Conservation (phyloP, 2,113 vertebrate species). For the Albula goreensis region DNA sequence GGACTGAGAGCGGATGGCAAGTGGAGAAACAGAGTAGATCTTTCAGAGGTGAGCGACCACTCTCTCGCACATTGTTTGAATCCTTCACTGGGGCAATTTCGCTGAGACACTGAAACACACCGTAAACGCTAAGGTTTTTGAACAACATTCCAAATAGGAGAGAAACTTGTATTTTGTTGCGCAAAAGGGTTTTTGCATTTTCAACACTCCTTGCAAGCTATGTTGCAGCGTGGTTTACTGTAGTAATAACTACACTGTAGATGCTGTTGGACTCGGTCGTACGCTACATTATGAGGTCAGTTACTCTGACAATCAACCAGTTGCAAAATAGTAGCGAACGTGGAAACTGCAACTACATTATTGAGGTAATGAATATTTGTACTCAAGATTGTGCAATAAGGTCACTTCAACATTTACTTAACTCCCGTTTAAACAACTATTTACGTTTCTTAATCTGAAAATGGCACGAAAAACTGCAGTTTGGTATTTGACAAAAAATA, state of each 20-base stretch:
- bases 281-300: neutral
- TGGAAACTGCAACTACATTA: neutral
- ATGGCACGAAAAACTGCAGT: too few species aligned
- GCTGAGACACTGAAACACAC: neutral
- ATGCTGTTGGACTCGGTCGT: neutral
- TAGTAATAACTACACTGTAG: neutral
- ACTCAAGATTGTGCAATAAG: neutral
- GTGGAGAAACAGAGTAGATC: constrained; percentile 44
- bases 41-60: constrained; percentile 49
- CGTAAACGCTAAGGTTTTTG: neutral
- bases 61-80: constrained; percentile 15
- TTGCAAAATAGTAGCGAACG: neutral
- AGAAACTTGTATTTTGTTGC: neutral
- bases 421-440: too few species aligned
- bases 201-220: neutral
- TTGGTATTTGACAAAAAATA: too few species aligned
- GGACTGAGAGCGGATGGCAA: constrained; percentile 60
- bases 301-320: neutral
- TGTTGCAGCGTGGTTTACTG: neutral
- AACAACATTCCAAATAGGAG: neutral
- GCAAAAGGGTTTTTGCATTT: neutral
- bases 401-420: neutral
- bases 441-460: too few species aligned
- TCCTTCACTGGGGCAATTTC: neutral
- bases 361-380: neutral